These are phyloP conservation scores for Hafferia zeledoni DNA, from an alignment of 2,797 vertebrate species.

Conservation along the genomic window DNA sequence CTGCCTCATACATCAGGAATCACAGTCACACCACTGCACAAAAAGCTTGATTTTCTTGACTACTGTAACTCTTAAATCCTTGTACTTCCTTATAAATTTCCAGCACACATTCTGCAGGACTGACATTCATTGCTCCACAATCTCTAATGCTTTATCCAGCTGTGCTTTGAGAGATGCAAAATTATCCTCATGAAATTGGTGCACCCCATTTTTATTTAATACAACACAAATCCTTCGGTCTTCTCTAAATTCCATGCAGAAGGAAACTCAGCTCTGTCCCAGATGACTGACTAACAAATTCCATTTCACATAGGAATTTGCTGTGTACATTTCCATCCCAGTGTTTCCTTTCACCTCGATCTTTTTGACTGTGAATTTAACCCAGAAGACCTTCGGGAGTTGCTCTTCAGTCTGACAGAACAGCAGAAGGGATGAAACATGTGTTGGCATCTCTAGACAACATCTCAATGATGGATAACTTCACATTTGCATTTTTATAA, in stretches of 20 bases:
- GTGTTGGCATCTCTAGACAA: neutral
- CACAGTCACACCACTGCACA: neutral
- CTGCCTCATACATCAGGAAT: neutral
- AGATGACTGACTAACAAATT: neutral
- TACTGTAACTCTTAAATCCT: neutral
- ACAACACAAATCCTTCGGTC: neutral
- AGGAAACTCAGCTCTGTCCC: neutral
- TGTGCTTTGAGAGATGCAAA: neutral
- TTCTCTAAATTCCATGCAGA: neutral
- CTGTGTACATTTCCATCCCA: neutral
- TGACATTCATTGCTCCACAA: neutral
- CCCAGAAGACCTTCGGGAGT: neutral
- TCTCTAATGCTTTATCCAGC: neutral
- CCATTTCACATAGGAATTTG: neutral
- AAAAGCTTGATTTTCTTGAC: neutral
- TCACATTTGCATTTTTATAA: neutral
- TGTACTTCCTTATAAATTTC: neutral
- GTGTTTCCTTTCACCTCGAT: neutral
- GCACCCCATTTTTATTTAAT: neutral
- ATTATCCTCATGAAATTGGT: accelerated
- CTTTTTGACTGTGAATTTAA: neutral
- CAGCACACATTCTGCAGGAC: neutral
- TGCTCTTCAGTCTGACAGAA: neutral
- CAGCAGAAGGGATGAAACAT: neutral
- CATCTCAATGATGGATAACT: neutral